Conservation (phyloP, 2,797 vertebrate genomes). For the Heteromormyrus szaboi region DNA sequence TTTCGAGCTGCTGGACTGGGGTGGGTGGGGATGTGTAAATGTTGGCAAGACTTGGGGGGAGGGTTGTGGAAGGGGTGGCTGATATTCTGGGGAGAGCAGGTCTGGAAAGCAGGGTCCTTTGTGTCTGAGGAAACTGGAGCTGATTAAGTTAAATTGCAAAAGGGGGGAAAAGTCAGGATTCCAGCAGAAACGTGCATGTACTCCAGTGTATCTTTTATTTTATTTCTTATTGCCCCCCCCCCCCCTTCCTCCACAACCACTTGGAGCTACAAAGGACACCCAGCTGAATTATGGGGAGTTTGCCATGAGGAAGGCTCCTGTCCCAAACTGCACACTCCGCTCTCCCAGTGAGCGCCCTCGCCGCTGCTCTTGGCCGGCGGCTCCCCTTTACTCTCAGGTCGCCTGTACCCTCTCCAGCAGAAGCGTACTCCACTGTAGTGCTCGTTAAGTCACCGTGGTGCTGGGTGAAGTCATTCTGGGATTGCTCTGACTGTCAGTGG, state of each 20-base stretch:
- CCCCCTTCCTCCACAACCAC: not conserved
- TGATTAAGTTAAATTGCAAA: slow-evolving; percentile 16
- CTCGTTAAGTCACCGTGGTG: slow-evolving; percentile 16
- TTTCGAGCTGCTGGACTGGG: slow-evolving; percentile 23
- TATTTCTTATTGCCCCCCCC: not conserved
- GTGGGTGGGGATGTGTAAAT: not conserved
- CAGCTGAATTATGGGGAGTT: not conserved
- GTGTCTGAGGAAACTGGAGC: slow-evolving; percentile 33
- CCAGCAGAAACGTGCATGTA: not conserved
- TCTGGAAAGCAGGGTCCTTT: slow-evolving; percentile 25
- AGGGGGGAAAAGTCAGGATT: slow-evolving; percentile 22
- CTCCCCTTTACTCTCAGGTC: slow-evolving; percentile 34
- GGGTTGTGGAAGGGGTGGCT: slow-evolving; percentile 13
- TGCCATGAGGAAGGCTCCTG: not conserved
- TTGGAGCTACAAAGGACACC: not conserved
- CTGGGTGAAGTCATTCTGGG: not conserved
- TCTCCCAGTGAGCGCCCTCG: not conserved
- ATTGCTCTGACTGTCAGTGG: slow-evolving; percentile 10
- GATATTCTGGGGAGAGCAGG: slow-evolving; percentile 28
- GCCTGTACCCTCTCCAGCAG: slow-evolving; percentile 26
- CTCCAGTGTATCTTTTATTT: not conserved
- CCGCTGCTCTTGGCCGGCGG: slow-evolving; percentile 23
- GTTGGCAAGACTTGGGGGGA: slow-evolving; percentile 19
- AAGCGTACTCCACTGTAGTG: slow-evolving; percentile 7
- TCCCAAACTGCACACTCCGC: slow-evolving; percentile 9